Percentiles rank a stretch among this genome's conserved stretches.
phyloP scores from a whole-genome alignment of 2,113 vertebrate genomes.

The Pseudorectes ferrugineus region DNA sequence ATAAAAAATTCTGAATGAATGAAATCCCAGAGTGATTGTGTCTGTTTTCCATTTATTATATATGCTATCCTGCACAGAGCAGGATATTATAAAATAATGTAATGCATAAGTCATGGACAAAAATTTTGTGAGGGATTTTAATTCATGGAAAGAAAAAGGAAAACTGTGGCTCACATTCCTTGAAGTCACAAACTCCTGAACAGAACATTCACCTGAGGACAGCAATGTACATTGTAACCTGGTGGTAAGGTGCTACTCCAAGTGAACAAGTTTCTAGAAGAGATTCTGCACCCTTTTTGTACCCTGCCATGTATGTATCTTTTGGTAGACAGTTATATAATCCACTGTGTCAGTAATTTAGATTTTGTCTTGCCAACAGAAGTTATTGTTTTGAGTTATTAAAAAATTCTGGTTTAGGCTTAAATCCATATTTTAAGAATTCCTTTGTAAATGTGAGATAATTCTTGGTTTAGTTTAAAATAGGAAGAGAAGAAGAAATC shows the following conservation, averaged over 20 bases:
- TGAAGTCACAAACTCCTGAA: neutral
- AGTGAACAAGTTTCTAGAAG: neutral
- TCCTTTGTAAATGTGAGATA: neutral
- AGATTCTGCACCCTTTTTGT: neutral
- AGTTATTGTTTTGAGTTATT: neutral
- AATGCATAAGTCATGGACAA: neutral
- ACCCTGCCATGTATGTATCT: neutral
- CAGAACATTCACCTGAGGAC: neutral
- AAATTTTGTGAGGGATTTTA: neutral
- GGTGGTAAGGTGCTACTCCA: neutral
- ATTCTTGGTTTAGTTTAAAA: neutral
- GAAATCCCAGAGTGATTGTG: neutral
- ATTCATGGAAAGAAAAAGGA: neutral
- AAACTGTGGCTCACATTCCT: neutral
- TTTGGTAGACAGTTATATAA: neutral
- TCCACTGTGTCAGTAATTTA: neutral
- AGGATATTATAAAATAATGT: slow-evolving; percentile 1
- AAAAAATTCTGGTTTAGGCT: neutral
- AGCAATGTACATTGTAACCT: rapidly evolving
- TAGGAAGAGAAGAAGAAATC: neutral
- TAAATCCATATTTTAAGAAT: neutral
- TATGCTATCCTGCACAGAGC: neutral
- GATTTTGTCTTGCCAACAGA: neutral
- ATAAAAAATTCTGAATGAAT: neutral
- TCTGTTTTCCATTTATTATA: slow-evolving; percentile 2